phyloP scores from a whole-genome alignment of 2,113 vertebrate genomes.

The Platysteira castanea region DNA sequence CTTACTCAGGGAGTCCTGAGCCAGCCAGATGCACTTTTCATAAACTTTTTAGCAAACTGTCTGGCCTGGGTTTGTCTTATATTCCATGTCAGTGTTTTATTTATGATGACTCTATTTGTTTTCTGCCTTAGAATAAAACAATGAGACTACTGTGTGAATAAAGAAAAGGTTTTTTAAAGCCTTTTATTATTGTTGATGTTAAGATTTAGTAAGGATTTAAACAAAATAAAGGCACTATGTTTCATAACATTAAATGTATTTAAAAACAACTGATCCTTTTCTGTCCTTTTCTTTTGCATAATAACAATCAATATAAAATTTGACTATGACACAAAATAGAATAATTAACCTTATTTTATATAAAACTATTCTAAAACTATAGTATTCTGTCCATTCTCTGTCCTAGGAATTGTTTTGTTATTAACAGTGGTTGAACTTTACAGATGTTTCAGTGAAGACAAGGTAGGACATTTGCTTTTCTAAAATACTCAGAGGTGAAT shows the following conservation, averaged over 20 bases:
- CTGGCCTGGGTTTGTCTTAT: constrained; percentile 50
- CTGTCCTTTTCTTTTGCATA: background rate
- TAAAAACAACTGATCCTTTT: background rate
- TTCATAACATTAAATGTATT: constrained; percentile 59
- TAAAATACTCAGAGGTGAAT: background rate
- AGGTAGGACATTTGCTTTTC: background rate
- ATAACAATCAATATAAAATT: background rate
- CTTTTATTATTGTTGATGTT: constrained; percentile 5
- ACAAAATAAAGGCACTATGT: background rate
- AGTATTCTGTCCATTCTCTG: background rate
- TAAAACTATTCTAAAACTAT: background rate
- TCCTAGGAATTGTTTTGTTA: background rate
- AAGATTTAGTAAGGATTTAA: constrained; percentile 8
- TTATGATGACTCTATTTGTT: constrained; percentile 47
- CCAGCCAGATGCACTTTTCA: constrained; percentile 58
- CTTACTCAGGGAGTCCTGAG: constrained; percentile 62
- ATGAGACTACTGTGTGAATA: background rate
- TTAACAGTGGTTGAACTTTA: background rate
- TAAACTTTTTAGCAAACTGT: constrained; percentile 4
- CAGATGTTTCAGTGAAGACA: background rate
- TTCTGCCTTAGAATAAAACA: constrained; percentile 4
- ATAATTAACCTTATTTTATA: background rate
- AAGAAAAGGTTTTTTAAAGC: background rate
- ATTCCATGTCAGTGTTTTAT: constrained; percentile 57
- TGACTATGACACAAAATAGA: background rate